Percentiles rank a stretch among this genome's conserved stretches.
Evolutionary conservation across 2,113 vertebrate species (phyloP).

Genomic region (Motacilla tschutschensis): DNA sequence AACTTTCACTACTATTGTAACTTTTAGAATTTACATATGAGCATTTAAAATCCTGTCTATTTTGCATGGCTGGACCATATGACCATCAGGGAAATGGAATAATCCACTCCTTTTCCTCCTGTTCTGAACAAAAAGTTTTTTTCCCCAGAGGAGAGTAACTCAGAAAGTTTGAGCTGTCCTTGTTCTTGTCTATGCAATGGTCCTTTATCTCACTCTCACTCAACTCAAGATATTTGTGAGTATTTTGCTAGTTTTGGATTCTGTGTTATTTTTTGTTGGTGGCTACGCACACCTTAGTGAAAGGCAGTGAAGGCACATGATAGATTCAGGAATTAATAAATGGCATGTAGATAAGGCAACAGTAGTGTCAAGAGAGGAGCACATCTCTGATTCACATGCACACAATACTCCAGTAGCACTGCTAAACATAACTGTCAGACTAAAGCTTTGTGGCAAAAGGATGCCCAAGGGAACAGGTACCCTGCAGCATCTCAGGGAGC

Average conservation of each 20-base stretch:
- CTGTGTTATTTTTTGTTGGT: neutral
- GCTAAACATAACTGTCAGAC: neutral
- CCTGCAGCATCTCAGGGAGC: neutral
- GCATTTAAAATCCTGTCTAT: neutral
- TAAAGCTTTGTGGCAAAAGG: neutral
- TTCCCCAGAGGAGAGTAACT: neutral
- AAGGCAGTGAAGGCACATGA: neutral
- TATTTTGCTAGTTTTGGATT: neutral
- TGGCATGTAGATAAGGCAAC: neutral
- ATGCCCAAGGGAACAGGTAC: neutral
- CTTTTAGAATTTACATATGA: neutral
- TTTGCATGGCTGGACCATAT: neutral
- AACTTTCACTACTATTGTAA: neutral
- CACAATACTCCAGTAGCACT: neutral
- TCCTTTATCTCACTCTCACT: neutral
- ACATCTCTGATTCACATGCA: neutral
- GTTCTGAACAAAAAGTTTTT: neutral
- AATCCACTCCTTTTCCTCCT: neutral
- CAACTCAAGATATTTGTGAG: neutral
- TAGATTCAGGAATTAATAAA: neutral
- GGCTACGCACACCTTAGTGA: neutral
- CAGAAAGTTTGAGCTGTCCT: neutral
- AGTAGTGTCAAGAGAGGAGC: neutral
- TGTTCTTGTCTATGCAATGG: neutral
- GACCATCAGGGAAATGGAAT: neutral